Conservation (phyloP, 2,888 invertebrate genomes). For the Mythimna pallens region DNA sequence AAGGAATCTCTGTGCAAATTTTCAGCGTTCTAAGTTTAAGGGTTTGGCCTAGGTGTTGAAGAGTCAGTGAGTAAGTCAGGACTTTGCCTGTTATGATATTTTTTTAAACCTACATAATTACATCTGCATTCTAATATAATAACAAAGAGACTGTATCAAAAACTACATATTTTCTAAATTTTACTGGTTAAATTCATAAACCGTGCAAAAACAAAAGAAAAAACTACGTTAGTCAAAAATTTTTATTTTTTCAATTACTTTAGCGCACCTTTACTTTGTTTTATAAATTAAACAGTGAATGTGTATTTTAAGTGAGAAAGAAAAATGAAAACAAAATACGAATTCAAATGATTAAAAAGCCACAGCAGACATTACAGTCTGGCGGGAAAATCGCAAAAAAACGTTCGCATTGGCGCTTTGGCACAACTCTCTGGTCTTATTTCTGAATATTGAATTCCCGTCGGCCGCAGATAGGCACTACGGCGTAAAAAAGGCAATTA, state of each 20-base stretch:
- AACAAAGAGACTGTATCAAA: too few species aligned
- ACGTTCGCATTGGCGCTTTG: conserved; percentile 71
- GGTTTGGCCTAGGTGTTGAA: too few species aligned
- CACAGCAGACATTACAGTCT: conserved; percentile 39
- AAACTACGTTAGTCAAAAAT: too few species aligned
- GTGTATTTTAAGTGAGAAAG: not conserved
- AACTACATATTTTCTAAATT: too few species aligned
- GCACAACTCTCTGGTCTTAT: conserved; percentile 77
- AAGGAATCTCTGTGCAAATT: too few species aligned
- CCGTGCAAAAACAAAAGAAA: not conserved
- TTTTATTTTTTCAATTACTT: not conserved
- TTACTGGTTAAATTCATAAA: too few species aligned
- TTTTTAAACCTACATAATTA: too few species aligned
- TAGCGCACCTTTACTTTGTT: not conserved
- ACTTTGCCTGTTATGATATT: too few species aligned
- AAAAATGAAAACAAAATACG: conserved; percentile 7
- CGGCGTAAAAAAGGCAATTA: conserved; percentile 85
- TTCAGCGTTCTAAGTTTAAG: too few species aligned
- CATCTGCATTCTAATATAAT: too few species aligned
- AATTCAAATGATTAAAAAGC: conserved; percentile 41
- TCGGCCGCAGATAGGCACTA: conserved; percentile 73
- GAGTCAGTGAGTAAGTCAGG: too few species aligned
- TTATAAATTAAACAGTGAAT: not conserved
- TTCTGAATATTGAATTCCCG: conserved; percentile 85
- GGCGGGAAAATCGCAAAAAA: conserved; percentile 44